Base-by-base conservation (phyloP, 1,140 invertebrate species). In the Heliconius eleuchia region DNA sequence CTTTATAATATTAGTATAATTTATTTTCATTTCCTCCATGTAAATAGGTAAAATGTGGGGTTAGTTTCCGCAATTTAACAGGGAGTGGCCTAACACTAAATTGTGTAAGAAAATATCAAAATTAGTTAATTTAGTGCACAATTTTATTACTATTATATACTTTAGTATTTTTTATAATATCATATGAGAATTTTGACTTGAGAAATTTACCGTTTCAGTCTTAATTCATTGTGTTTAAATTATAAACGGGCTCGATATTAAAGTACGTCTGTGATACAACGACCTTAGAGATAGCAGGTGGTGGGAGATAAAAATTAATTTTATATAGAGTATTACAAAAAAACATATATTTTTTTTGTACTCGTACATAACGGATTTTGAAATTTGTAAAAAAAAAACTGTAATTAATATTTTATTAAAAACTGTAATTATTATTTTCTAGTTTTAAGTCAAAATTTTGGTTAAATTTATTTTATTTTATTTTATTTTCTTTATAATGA, bases 181-280 rank as follows among this genome's bases (percentile, higher is more conserved):
- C 27, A 30, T 66, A 66, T 66, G 60, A 27, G 60, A 66, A 66
- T 66, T 66, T 60, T 66, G 23, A 66, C 27, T 23, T 66, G 60
- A 66, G 60, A 66, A 66, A 66, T 66, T 66, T 66, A 66, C 60
- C 60, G 60, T 66, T 66, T 66, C 60, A 66, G 23, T 66, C 11
- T 66, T 66, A 66, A 66, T 30, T 66, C 60, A 66, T 66, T 66
- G 60, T 66, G 60, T 66, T 66, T 23, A 66, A 11, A 66, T 30
- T 66, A 66, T 30, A 30, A 66, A 30, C 60, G 60, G 4, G 60
- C 27, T 30, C 60, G 60, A 66, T 66, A 66, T 66, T 23, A 66
- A 5, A 66, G 13, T 66, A 66, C 23, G 60, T 66, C 27, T 66
- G 60, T 5, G 27, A 13, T 66, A 66, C 60, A 66, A 66, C 60